Evolutionary conservation across 2,888 invertebrate genomes (phyloP).

Genomic region (Acanthosepion pharaonis): DNA sequence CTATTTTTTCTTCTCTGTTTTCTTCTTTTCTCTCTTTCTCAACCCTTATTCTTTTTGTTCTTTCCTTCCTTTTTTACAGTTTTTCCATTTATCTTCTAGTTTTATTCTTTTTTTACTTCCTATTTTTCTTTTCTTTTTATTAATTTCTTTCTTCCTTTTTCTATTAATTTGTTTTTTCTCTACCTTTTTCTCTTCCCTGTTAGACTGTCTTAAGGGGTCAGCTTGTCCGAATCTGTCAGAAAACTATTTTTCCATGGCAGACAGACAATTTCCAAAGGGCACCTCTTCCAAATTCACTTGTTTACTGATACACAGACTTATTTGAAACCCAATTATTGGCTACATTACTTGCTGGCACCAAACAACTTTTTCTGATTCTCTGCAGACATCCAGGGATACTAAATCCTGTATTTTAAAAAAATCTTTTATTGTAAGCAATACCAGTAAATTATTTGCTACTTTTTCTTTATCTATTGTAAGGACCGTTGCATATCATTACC

Average conservation of each 20-base stretch:
- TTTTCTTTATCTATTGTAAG: too few species aligned
- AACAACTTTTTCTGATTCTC: slow-evolving; percentile 12
- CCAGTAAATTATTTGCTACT: not conserved
- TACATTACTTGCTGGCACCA: not conserved
- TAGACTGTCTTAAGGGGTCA: not conserved
- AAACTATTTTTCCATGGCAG: slow-evolving; percentile 13
- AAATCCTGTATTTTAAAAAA: not conserved
- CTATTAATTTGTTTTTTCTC: too few species aligned
- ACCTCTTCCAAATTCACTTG: slow-evolving; percentile 33
- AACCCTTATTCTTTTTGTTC: not conserved
- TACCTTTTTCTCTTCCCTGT: not conserved
- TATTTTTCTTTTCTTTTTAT: not conserved
- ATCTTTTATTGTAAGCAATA: not conserved
- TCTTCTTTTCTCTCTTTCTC: not conserved
- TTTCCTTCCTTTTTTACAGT: not conserved
- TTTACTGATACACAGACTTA: not conserved
- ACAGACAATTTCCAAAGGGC: slow-evolving; percentile 33
- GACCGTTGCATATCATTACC: too few species aligned
- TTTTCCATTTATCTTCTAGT: not conserved
- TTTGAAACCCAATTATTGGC: slow-evolving; percentile 1
- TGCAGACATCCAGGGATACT: not conserved
- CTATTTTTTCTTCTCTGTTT: not conserved
- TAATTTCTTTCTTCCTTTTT: not conserved
- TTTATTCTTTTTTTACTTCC: not conserved
- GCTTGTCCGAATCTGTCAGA: not conserved